Percentiles rank a stretch among this genome's conserved stretches.
phyloP scores from a whole-genome alignment of 2,113 vertebrate genomes.

The Camelus dromedarius region DNA sequence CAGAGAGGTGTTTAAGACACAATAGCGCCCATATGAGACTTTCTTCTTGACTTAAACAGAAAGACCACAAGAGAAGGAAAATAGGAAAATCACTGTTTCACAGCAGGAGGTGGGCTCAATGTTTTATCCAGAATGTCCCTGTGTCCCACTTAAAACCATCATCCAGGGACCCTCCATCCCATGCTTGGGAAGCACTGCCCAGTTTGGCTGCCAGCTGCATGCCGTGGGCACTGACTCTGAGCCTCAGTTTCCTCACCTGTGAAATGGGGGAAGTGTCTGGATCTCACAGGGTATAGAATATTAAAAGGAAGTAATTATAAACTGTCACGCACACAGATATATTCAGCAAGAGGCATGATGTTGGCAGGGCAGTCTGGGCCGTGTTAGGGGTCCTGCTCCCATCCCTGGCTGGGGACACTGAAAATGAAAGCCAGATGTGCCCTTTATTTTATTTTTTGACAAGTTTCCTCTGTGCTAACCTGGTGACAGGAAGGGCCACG shows the following conservation, averaged over 20 bases:
- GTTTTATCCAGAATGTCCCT: background rate
- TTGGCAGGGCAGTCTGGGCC: background rate
- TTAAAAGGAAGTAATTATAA: background rate
- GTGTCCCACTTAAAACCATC: background rate
- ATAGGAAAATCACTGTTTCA: background rate
- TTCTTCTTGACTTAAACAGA: background rate
- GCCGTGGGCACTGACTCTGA: background rate
- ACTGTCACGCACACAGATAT: fast-evolving
- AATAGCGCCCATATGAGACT: background rate
- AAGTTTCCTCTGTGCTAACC: background rate
- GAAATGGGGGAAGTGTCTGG: background rate
- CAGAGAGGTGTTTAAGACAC: background rate
- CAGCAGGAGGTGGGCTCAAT: background rate
- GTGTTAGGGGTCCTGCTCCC: background rate
- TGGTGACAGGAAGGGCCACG: constrained; percentile 41
- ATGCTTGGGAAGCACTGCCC: background rate
- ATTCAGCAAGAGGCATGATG: fast-evolving
- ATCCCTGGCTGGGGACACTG: background rate
- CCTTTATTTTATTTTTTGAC: background rate
- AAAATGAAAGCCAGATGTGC: constrained; percentile 52
- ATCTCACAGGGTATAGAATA: background rate
- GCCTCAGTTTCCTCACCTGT: background rate
- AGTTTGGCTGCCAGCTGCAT: background rate
- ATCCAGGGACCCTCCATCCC: background rate
- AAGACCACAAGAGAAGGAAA: background rate